Percentiles rank a stretch among this genome's conserved stretches.
phyloP scores from a whole-genome alignment of 2,113 vertebrate species.

The Upupa epops region DNA sequence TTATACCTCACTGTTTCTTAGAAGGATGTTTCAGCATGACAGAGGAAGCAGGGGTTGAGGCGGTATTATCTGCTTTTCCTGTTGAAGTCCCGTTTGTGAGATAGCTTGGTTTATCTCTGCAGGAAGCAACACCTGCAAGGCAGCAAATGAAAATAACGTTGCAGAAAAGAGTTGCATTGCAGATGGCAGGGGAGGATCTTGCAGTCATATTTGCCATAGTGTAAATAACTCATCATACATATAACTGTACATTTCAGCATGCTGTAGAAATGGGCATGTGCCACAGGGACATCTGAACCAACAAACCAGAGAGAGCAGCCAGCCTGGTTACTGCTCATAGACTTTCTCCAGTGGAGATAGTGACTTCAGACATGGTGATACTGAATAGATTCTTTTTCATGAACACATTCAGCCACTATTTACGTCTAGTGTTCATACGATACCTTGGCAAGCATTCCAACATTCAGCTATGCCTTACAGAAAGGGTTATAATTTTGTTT shows the following conservation, averaged over 20 bases:
- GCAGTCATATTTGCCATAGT: rapidly evolving
- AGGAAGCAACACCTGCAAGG: constrained; percentile 61
- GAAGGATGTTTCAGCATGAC: not conserved
- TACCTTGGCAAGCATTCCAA: not conserved
- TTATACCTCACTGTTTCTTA: not conserved
- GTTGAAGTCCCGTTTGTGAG: constrained; percentile 20
- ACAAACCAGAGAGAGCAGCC: not conserved
- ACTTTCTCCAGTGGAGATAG: not conserved
- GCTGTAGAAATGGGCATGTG: not conserved
- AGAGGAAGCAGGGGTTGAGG: not conserved
- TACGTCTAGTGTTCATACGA: not conserved
- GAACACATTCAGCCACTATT: not conserved
- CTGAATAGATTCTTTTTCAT: not conserved
- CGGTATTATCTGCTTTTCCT: constrained; percentile 36
- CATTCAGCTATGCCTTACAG: not conserved
- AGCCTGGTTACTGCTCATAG: not conserved
- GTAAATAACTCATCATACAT: not conserved
- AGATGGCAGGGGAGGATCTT: not conserved
- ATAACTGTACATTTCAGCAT: not conserved
- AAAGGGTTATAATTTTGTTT: not conserved
- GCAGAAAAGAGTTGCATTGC: not conserved
- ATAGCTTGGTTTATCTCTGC: constrained; percentile 28
- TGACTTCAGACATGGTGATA: not conserved
- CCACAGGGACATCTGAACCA: not conserved
- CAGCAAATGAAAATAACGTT: constrained; percentile 7